Evolutionary conservation across 2,113 vertebrate species (phyloP).

Genomic region (Saccopteryx leptura): DNA sequence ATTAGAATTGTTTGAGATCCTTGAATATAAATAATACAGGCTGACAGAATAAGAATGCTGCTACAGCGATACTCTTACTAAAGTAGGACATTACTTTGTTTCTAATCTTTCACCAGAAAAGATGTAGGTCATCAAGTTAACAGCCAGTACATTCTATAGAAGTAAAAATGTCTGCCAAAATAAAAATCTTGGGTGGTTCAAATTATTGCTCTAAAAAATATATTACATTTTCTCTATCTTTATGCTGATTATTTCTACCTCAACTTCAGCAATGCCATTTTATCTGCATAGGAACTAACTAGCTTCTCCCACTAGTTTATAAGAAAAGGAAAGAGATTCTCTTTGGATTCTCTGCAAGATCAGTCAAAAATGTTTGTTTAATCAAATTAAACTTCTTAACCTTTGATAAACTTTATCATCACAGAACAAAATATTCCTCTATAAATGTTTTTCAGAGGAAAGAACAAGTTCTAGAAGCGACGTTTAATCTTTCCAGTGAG

Average conservation of each 20-base stretch:
- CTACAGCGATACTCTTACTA: conserved; percentile 83
- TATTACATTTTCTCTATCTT: neutral
- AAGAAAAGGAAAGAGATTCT: conserved; percentile 50
- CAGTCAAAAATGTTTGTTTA: conserved; percentile 73
- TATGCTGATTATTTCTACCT: neutral
- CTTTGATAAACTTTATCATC: conserved; percentile 84
- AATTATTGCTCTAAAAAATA: conserved; percentile 11
- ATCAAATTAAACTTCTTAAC: conserved; percentile 87
- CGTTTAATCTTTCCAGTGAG: conserved; percentile 88
- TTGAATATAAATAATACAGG: conserved; percentile 84
- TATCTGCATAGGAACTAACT: neutral
- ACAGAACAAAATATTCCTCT: conserved; percentile 85
- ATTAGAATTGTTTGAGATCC: conserved; percentile 76
- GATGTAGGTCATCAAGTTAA: conserved; percentile 86
- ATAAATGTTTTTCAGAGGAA: conserved; percentile 88
- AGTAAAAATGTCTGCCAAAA: conserved; percentile 72
- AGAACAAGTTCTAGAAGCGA: conserved; percentile 86
- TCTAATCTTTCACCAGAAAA: conserved; percentile 86
- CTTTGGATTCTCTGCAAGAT: conserved; percentile 26
- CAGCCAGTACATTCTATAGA: conserved; percentile 68
- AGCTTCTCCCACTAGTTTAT: conserved; percentile 28
- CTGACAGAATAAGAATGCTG: conserved; percentile 78
- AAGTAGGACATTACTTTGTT: conserved; percentile 86
- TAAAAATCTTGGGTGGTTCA: conserved; percentile 76
- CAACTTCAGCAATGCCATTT: neutral